These are phyloP conservation scores for Paedocypris micromegethes DNA, from an alignment of 2,797 vertebrate species.

Conservation along the genomic window DNA sequence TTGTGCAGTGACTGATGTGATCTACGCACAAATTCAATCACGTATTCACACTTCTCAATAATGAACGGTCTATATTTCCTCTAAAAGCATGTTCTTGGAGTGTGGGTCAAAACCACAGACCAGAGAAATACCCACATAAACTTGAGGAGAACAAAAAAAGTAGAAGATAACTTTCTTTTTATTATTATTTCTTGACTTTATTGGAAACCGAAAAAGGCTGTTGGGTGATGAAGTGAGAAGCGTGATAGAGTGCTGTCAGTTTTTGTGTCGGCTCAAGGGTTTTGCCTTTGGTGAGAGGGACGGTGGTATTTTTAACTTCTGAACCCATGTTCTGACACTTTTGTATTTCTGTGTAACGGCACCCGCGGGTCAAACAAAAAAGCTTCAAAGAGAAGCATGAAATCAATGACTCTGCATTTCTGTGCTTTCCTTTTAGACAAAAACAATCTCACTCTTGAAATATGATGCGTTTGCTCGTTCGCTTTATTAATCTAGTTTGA, in stretches of 20 bases:
- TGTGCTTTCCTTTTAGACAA: conserved; percentile 4
- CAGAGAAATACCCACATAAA: too few relatives aligned
- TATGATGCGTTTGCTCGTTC: neutral
- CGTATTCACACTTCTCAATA: too few relatives aligned
- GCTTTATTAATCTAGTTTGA: neutral
- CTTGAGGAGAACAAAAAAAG: too few relatives aligned
- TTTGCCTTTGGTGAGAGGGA: neutral
- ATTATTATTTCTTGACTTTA: conserved; percentile 8
- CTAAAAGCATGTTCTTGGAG: too few relatives aligned
- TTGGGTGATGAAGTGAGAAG: conserved; percentile 6
- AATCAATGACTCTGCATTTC: neutral
- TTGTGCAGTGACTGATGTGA: too few relatives aligned
- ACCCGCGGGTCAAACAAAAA: neutral
- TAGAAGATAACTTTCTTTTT: neutral
- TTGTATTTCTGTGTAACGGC: neutral
- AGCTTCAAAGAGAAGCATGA: conserved; percentile 2
- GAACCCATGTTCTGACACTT: conserved; percentile 13
- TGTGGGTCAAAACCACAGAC: too few relatives aligned
- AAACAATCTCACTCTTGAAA: neutral
- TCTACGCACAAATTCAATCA: too few relatives aligned
- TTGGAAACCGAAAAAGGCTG: conserved; percentile 5
- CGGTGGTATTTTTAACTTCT: conserved; percentile 14
- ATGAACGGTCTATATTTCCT: too few relatives aligned
- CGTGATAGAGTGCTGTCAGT: neutral
- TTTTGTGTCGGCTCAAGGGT: neutral